phyloP scores from a whole-genome alignment of 2,113 vertebrate species.

The Lagenorhynchus albirostris region DNA sequence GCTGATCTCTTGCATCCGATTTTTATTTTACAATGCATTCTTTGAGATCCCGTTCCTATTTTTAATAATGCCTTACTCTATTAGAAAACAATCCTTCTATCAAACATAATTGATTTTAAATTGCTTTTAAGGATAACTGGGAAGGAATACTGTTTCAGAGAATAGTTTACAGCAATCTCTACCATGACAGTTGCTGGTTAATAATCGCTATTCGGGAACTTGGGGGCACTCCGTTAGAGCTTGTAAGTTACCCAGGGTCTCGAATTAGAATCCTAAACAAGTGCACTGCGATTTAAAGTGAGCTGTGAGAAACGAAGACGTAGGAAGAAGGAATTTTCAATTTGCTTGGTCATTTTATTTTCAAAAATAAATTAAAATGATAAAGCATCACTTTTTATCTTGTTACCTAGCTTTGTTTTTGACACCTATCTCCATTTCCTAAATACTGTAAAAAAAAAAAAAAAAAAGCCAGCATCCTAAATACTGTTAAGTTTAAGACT shows the following conservation, averaged over 20 bases:
- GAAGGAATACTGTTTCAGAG: not conserved
- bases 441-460: not conserved
- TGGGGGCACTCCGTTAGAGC: not conserved
- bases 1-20: not conserved
- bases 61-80: not conserved
- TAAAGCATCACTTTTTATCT: not conserved
- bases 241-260: not conserved
- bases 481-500: not conserved
- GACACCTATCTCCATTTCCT: conserved; percentile 9
- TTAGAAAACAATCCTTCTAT: not conserved
- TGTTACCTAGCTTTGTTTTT: not conserved
- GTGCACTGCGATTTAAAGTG: not conserved
- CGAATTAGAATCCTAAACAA: not conserved
- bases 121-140: not conserved
- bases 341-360: conserved; percentile 10
- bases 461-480: not conserved
- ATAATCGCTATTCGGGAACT: not conserved
- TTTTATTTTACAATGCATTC: not conserved
- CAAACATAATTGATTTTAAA: not conserved
- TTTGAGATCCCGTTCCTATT: not conserved
- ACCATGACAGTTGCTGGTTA: not conserved
- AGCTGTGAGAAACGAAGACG: not conserved
- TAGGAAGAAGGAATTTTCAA: not conserved
- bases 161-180: not conserved
- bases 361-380: not conserved